phyloP scores from a whole-genome alignment of 2,113 vertebrate genomes.

The Amphiprion ocellaris region DNA sequence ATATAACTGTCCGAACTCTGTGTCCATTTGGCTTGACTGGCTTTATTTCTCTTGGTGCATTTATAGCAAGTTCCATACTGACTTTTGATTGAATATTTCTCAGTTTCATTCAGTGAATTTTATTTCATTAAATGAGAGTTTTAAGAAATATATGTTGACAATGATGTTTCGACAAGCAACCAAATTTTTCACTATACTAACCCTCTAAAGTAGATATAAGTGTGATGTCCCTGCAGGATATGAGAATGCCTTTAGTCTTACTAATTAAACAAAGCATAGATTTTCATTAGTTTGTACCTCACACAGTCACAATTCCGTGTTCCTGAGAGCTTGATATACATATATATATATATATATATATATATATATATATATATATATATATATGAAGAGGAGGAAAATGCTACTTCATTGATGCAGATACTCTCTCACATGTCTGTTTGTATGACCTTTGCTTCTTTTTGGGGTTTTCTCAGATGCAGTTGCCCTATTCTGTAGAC shows the following conservation, averaged over 20 bases:
- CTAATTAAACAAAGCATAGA: too few species aligned
- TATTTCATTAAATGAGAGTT: neutral
- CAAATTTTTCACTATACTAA: neutral
- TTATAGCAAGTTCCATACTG: neutral
- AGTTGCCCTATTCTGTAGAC: slow-evolving; percentile 92
- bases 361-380: too few species aligned
- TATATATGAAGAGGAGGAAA: neutral
- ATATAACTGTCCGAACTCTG: slow-evolving; percentile 12
- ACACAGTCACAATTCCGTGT: neutral
- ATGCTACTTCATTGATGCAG: neutral
- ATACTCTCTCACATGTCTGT: neutral
- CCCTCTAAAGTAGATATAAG: neutral
- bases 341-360: neutral
- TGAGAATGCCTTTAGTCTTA: too few species aligned
- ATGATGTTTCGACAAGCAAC: neutral
- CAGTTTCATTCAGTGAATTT: too few species aligned
- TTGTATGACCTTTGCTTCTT: neutral
- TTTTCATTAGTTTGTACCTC: neutral
- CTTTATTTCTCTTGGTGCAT: neutral
- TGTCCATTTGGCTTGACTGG: neutral
- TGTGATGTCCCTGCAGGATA: too few species aligned
- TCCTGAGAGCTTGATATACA: neutral
- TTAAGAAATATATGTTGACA: neutral
- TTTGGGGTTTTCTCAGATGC: slow-evolving; percentile 82
- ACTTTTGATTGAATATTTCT: too few species aligned